Base-by-base conservation (phyloP, 1,140 invertebrate species). In the Chrysoperla carnea region DNA sequence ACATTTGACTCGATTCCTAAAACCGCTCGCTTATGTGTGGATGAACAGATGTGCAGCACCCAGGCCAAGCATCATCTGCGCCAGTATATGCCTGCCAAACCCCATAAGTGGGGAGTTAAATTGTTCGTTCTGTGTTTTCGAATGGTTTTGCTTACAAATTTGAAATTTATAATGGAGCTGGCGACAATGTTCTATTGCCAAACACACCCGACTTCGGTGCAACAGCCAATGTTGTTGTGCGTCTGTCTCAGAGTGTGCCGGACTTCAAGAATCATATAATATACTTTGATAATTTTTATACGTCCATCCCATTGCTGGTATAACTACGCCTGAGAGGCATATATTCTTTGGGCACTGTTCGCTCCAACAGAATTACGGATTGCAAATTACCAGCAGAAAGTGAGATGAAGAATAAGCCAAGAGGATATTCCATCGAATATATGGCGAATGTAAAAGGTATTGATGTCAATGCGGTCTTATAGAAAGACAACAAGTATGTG, bases 71-170 rank as follows among this genome's bases (percentile, higher is more conserved):
- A 55, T 28, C 23, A 33, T 13, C 48, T 53, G 13, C 53, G 54
- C 38, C 58, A 60, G 33, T 60, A 62, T 45, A 45, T 57, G 14
- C 50, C 45, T 8, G 48, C 46, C 13, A 60, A 61, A 41, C 55
- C 64, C 11, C 53, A 60, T 43, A 67, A 66, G 46, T 60, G 58
- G 54, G 61, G 61, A 11, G 60, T 60, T 8, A 67, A 65, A 51
- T 50, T 59, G 36, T 64, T 52, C 48, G 48, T 57, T 31, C 42
- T 59, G 13, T 53, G 52, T 44, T 52, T 42, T 36, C 49, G 40
- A 50, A 51, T 45, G 60, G 59, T 42, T 56, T 57, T 43, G 48
- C 54, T 43, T 56, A 62, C 50, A 53, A 56, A 51, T 62, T 62
- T 55, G 56, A 62, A 42, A 46, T 63, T 38, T 62, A 59, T 43